These are phyloP conservation scores for Trichomycterus rosablanca DNA, from an alignment of 2,113 vertebrate species.

Conservation along the genomic window DNA sequence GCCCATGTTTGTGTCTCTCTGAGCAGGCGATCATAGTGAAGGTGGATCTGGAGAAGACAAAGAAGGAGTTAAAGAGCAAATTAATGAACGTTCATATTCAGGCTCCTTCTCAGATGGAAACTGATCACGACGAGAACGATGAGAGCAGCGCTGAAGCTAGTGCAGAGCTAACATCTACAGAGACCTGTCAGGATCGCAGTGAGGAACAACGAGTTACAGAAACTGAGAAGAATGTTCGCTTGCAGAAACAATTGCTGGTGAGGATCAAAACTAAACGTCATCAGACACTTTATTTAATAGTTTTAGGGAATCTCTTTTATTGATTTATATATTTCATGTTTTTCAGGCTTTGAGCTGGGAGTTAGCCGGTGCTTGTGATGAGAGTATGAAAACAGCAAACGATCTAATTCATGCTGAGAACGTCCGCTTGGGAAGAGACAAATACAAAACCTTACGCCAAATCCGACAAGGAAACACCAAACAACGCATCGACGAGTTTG, in stretches of 20 bases:
- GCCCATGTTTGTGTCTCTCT: slow-evolving; percentile 5
- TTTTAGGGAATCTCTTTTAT: too few species aligned
- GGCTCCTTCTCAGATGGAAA: slow-evolving; percentile 75
- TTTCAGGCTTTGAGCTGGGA: slow-evolving; percentile 86
- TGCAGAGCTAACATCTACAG: slow-evolving; percentile 80
- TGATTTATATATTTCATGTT: too few species aligned
- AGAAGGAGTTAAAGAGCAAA: slow-evolving; percentile 84
- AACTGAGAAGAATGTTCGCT: slow-evolving; percentile 88
- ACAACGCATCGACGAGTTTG: slow-evolving; percentile 94
- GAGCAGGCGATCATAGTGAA: slow-evolving; percentile 81
- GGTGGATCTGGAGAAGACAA: slow-evolving; percentile 85
- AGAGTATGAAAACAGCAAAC: slow-evolving; percentile 89
- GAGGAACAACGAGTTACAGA: slow-evolving; percentile 92
- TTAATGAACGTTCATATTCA: slow-evolving; percentile 81
- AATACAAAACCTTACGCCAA: slow-evolving; percentile 95
- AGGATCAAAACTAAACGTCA: neutral
- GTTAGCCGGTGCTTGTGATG: slow-evolving; percentile 85
- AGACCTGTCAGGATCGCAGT: slow-evolving; percentile 83
- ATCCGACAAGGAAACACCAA: slow-evolving; percentile 98
- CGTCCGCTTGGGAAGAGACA: slow-evolving; percentile 87
- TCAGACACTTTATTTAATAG: neutral
- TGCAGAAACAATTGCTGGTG: slow-evolving; percentile 93
- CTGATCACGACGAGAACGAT: slow-evolving; percentile 89
- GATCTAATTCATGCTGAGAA: slow-evolving; percentile 95
- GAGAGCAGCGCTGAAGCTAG: slow-evolving; percentile 91